phyloP scores from a whole-genome alignment of 2,113 vertebrate species.

The Onychorhynchus coronatus region DNA sequence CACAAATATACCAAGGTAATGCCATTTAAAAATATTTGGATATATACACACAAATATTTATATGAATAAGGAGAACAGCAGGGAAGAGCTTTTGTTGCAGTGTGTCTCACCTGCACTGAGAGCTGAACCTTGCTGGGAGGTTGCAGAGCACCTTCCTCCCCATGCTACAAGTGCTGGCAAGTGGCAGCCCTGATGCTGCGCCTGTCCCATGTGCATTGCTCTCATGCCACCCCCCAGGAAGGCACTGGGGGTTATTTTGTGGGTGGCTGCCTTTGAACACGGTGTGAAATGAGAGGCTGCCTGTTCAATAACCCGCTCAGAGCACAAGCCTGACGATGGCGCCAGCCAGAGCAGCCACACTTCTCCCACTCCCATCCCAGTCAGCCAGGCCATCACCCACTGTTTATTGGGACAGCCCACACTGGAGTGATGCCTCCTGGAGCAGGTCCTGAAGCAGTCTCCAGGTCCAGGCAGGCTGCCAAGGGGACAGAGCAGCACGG shows the following conservation, averaged over 20 bases:
- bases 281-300: background rate
- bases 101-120: fast-evolving
- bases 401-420: fast-evolving
- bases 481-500: background rate
- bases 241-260: background rate
- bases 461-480: background rate
- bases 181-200: fast-evolving
- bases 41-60: background rate
- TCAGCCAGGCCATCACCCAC: fast-evolving
- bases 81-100: background rate
- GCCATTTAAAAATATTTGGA: background rate
- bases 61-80: background rate
- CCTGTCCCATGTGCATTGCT: fast-evolving
- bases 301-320: fast-evolving
- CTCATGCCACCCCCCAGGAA: background rate
- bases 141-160: background rate
- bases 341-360: background rate
- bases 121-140: background rate
- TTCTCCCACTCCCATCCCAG: background rate
- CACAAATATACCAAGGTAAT: background rate
- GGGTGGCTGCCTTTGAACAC: fast-evolving
- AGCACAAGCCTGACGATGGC: background rate
- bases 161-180: background rate
- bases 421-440: background rate
- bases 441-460: background rate